Conservation (phyloP, 2,797 vertebrate genomes). For the Microcaecilia unicolor region DNA sequence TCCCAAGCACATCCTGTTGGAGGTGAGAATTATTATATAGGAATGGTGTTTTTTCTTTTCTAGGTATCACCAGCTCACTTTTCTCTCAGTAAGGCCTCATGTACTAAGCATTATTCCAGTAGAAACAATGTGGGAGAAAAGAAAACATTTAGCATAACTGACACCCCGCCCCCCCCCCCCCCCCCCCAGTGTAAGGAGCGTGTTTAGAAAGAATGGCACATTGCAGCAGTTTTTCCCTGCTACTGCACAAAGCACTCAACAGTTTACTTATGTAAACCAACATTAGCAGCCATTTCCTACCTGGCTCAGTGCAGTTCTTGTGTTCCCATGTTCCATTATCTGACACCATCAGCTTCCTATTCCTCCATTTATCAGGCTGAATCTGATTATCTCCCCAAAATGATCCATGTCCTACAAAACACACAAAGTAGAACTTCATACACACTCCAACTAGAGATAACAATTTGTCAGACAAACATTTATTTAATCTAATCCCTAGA, state of each 20-base stretch:
- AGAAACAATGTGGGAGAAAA: no score
- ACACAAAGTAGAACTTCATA: no score
- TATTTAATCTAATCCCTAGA: no score
- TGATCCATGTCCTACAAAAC: constrained; percentile 34
- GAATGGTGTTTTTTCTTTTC: no score
- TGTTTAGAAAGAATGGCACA: background rate
- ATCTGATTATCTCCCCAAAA: constrained; percentile 8
- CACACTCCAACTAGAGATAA: no score
- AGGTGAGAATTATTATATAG: no score
- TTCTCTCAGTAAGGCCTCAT: background rate
- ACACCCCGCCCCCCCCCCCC: no score
- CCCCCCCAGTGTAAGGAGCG: no score
- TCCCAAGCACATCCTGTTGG: no score
- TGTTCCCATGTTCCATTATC: constrained; percentile 36
- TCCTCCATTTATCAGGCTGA: constrained; percentile 45
- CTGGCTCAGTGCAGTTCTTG: constrained; percentile 62
- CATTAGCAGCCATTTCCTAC: no score
- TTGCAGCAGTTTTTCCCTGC: background rate
- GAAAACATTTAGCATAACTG: no score
- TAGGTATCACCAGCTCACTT: background rate
- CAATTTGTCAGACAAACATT: no score
- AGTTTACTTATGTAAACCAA: background rate
- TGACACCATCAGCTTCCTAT: constrained; percentile 53
- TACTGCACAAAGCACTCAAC: background rate
- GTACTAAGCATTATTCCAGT: background rate